Evolutionary conservation across 2,797 vertebrate genomes (phyloP), one percentile per base, ranked within the genome.

Genomic region (Pseudochromis fuscus): DNA sequence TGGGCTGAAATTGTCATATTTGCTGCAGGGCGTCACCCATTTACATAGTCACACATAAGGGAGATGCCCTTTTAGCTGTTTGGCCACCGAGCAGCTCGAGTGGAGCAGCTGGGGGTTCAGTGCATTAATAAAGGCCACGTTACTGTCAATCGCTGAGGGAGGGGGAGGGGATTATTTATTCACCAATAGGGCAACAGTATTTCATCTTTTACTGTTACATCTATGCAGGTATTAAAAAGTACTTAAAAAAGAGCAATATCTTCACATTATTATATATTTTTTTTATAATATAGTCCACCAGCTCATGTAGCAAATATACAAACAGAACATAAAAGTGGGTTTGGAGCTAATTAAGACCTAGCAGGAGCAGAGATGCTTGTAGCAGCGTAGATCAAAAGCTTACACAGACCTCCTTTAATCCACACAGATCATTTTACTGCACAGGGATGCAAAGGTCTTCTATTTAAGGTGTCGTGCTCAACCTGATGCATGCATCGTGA

Each of bases 121-220:
- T 23, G 77, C 77, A 56, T 79, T 84, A 75, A 84, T 82, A 77
- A 88, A 89, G 83, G 87, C 64, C 87, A 91, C 45, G 8, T 87
- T 74, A 81, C 73, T 80, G 76, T 82, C 81, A 78, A 19, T 55
- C 48, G 23, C 73, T 44, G 33, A 68, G 57, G 50, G 42, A 78
- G 4, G 37, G n/a, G 24, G 25, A 58, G 37, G 11, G 33, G 33
- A 71, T 75, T 72, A 62, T 70, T 63, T 84, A 77, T 79, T 85
- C 60, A 63, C 52, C 60, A 67, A 44, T 31, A 19, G 15, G 52
- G 24, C 35, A 7, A 49, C 4, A 46, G 12, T 15, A 13, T 31
- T 56, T 51, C 42, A 63, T 51, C 25, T 19, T 15, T 70, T 9
- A 23, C 23, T 24, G 38, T 68, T 70, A 57, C 45, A n/a, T n/a